Base-by-base conservation (phyloP, 1,140 invertebrate genomes). In the Nixonia krombeini region DNA sequence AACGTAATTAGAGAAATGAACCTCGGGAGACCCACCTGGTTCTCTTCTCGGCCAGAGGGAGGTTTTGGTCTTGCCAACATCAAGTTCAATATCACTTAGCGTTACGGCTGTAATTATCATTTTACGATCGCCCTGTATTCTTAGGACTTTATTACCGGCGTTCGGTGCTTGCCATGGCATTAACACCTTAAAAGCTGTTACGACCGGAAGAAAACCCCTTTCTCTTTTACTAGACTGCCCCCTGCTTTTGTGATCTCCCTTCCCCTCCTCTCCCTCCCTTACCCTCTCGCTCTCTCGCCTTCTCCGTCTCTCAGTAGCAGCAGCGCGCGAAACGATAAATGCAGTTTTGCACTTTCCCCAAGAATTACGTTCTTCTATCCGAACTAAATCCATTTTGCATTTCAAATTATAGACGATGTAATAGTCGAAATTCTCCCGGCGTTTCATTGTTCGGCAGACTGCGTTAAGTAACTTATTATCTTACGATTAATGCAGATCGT, bases 41-140 rank as follows among this genome's bases (percentile, higher is more conserved):
- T 75, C 70, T 70, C 56, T 51, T 53, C 70, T 56, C 44, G 52
- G 49, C 50, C 57, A 58, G 57, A 50, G 63, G 41, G 52, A 65
- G 70, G 42, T 68, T 74, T 75, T 65, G 72, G 64, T 73, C 62
- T 69, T 55, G 59, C 73, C 75, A 73, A 75, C 77, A 78, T 81
- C 79, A 83, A 80, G 80, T 84, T 83, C 80, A 82, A 84, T 84
- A 84, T 84, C 80, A 82, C 80, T 84, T 83, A 83, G 80, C 68
- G 82, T 84, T 81, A 84, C 70, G 68, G 66, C 74, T 59, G 80
- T 79, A 82, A 84, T 84, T 84, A 84, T 83, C 78, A 81, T 84
- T 84, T 83, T 81, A 84, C 79, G 82, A 84, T 84, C 79, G 63
- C 70, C 70, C 72, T 79, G 82, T 82, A 82, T 80, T 83, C 80